Conservation (phyloP, 2,797 vertebrate species). For the Sebastes matsubarae region DNA sequence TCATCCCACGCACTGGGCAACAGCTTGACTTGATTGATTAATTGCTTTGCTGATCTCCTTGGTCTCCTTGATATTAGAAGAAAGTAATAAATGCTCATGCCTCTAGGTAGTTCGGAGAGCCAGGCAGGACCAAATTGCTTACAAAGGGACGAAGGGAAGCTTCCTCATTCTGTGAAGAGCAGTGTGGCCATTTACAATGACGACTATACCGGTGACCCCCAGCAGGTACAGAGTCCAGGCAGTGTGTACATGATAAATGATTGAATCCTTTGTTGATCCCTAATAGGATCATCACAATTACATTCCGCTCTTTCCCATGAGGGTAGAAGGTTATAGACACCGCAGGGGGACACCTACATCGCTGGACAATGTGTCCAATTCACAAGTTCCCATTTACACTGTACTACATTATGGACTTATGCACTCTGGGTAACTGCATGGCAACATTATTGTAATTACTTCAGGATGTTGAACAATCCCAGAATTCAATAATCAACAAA, state of each 20-base stretch:
- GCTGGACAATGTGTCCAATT: not conserved
- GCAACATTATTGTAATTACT: not conserved
- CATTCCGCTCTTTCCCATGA: not conserved
- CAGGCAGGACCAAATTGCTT: constrained; percentile 46
- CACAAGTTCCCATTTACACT: not conserved
- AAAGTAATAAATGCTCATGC: constrained; percentile 67
- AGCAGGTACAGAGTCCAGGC: not conserved
- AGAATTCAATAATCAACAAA: not conserved
- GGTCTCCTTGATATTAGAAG: constrained; percentile 64
- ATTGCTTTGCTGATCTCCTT: constrained; percentile 60
- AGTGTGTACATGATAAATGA: constrained; percentile 12
- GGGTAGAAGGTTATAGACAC: not conserved
- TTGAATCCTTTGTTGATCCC: not conserved
- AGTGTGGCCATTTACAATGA: constrained; percentile 13
- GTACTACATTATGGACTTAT: too few species aligned
- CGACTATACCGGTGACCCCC: not conserved
- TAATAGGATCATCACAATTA: not conserved
- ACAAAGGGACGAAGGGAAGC: constrained; percentile 24
- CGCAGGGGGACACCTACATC: not conserved
- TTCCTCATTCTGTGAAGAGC: constrained; percentile 1
- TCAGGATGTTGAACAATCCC: not conserved
- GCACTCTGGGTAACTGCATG: not conserved
- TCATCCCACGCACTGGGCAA: constrained; percentile 40
- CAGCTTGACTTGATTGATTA: constrained; percentile 67
- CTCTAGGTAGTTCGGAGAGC: constrained; percentile 47